Conservation (phyloP, 2,888 invertebrate species). For the Clusia tigrina region DNA sequence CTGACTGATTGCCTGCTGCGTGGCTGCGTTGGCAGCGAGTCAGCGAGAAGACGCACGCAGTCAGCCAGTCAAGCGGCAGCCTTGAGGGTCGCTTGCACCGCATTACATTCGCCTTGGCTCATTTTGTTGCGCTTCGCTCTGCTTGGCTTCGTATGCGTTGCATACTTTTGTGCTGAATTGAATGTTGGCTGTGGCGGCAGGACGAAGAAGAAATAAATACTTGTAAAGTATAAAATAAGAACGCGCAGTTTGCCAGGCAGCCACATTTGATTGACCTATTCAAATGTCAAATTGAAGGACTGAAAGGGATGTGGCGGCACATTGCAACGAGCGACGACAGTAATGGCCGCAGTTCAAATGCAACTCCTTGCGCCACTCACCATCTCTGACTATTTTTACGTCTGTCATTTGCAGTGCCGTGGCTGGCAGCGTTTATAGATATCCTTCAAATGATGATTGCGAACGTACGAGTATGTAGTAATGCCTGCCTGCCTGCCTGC, state of each 20-base stretch:
- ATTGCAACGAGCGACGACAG: not conserved
- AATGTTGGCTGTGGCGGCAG: too few species aligned
- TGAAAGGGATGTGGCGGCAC: not conserved
- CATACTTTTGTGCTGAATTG: slow-evolving; percentile 1
- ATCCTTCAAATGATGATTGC: not conserved
- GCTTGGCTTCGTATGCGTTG: not conserved
- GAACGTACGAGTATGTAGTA: too few species aligned
- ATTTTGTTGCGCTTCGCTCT: not conserved
- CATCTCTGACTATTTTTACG: too few species aligned
- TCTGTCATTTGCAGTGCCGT: not conserved
- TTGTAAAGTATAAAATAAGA: too few species aligned
- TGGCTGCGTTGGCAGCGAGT: not conserved
- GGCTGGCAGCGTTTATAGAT: not conserved
- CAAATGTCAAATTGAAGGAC: slow-evolving; percentile 1
- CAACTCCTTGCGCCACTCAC: too few species aligned
- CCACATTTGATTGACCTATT: slow-evolving; percentile 1
- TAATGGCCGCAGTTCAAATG: not conserved
- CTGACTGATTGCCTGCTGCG: not conserved
- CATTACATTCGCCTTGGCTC: too few species aligned
- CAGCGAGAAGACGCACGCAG: not conserved
- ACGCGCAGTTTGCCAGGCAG: too few species aligned
- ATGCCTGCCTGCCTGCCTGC: too few species aligned
- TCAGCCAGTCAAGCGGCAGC: not conserved
- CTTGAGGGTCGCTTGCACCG: not conserved
- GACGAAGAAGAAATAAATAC: too few species aligned